Evolutionary conservation across 2,888 invertebrate species (phyloP), one percentile per base, ranked within the genome.

Genomic region (Perithous albicinctus): DNA sequence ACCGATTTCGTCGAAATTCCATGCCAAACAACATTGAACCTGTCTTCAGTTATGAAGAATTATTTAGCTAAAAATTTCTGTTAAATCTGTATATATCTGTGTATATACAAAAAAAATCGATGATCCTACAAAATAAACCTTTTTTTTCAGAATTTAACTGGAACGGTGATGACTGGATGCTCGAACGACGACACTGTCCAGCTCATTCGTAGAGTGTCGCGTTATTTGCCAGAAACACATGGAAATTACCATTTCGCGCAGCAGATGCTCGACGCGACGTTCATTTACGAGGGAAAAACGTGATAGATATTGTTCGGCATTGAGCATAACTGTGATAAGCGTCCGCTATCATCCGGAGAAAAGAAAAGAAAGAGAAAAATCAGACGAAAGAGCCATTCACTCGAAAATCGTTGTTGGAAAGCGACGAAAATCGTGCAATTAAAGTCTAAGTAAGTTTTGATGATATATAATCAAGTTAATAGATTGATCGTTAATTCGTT

Each of bases 261-360:
- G 75, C 75, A 90, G 63, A 91, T 92, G 90, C 87, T 92, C 29
- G 92, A 92, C 54, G 91, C 91, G 20, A 90, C 89, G 0, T 88
- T 89, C 54, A 90, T 92, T 79, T 91, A 91, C 64, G 86, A 88
- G 38, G 87, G 87, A 54, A 86, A 87, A 48, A 86, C 87, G 80
- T 88, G 88, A 87, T 80, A 35, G 7, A 74, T 1, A 54, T 26
- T 1, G 18, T 23, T n/a, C n/a, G 12, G 51, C 12, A 46, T 10
- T 26, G 26, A 67, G 32, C 46, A 59, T 32, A 43, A 43, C 77
- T 80, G 80, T 77, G 80, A 80, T 73, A 73, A 8, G 38, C 79
- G 26, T 54, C 20, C 54, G 59, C 29, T 66, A 75, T 48, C 54
- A 51, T 15, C 18, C 67, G 32, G n/a, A n/a, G n/a, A n/a, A n/a